Base-by-base conservation (phyloP, 2,888 invertebrate species). In the Panopea generosa region DNA sequence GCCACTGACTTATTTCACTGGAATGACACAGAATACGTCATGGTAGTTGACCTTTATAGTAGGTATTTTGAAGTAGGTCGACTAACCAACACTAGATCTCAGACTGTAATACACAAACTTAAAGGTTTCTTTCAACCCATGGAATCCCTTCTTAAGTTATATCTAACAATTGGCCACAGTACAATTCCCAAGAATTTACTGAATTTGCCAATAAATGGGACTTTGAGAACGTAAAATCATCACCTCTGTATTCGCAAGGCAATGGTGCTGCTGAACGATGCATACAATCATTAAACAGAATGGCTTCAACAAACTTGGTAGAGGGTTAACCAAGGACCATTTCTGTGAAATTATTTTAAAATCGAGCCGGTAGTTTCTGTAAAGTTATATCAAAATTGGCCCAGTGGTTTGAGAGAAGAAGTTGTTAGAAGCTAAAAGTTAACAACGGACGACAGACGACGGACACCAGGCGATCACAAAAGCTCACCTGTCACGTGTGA, bases 11-110 rank as follows among this genome's bases (percentile, higher is more conserved):
- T 82, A 29, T 80, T 69, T 56, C 49, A 65, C 6, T 73, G 61
- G 6, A 33, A 73, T 11, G 63, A 62, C 6, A 27, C 66, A 2
- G 33, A 76, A 27, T 76, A 76, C 40, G 29, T 74, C n/a, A 3
- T 74, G 14, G 59, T 63, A 26, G 49, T 80, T n/a, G 76, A 77
- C 45, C 57, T 50, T 16, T 81, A 65, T 24, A 61, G 62, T 2
- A 63, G 59, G n/a, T 77, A 56, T 45, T 69, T 67, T 4, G 75
- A 82, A 60, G 49, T 77, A 24, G 71, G n/a, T 3, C 66, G 59
- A 62, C 45, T 78, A 62, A 69, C 56, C 33, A 56, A 29, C 33
- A 38, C 18, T 9, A n/a, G 7, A 53, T 20, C 53, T 14, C 3
- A 24, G 27, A 53, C 53, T 24, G 24, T 27, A 24, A 24, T 27